phyloP scores from a whole-genome alignment of 92 coral and sea anemone genomes.

The Diadumene lineata region DNA sequence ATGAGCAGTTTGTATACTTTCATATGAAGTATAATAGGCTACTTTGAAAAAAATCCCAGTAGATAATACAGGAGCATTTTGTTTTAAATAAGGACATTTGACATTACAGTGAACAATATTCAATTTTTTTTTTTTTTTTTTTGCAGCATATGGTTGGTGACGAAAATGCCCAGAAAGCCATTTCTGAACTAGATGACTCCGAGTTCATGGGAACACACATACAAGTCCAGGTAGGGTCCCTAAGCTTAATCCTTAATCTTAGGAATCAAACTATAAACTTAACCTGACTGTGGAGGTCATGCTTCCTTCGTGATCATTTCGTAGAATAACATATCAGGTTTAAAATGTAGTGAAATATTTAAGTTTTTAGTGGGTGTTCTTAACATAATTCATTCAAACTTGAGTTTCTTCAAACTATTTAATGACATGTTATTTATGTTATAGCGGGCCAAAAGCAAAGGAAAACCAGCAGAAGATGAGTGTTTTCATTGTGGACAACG shows the following conservation, averaged over 20 bases:
- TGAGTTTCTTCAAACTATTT: conserved; percentile 1
- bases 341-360: too few relatives aligned
- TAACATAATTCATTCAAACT: too few relatives aligned
- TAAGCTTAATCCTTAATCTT: neutral
- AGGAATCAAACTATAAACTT: neutral
- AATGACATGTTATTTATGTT: conserved; percentile 2
- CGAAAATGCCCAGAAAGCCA: conserved; percentile 74
- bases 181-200: conserved; percentile 77
- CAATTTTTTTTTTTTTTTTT: neutral
- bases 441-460: conserved; percentile 90
- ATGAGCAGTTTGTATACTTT: too few relatives aligned
- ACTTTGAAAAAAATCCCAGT: too few relatives aligned
- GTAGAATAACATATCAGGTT: too few relatives aligned
- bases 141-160: conserved; percentile 86
- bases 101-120: too few relatives aligned
- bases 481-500: conserved; percentile 90
- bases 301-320: too few relatives aligned
- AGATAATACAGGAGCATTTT: too few relatives aligned
- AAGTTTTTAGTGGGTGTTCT: too few relatives aligned
- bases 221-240: conserved; percentile 84
- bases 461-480: conserved; percentile 95
- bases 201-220: conserved; percentile 93
- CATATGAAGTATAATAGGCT: too few relatives aligned
- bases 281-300: too few relatives aligned
- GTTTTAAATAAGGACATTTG: too few relatives aligned